Base-by-base conservation (phyloP, 2,797 vertebrate species). In the Chaenodraco wilsoni region DNA sequence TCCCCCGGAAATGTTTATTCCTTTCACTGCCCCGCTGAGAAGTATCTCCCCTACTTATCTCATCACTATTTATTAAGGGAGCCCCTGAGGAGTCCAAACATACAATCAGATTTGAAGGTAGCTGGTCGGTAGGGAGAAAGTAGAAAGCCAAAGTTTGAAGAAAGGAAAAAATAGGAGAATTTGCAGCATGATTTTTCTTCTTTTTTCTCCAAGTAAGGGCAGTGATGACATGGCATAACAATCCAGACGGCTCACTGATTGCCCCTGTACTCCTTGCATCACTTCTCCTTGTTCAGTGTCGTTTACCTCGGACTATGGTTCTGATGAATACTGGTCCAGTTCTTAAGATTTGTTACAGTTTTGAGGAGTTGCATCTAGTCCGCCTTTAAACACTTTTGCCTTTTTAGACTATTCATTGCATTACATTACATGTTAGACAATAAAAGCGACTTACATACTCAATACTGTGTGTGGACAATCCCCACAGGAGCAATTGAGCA, bases 31-130 rank as follows among this genome's bases (percentile, higher is more conserved):
- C 78, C 87, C 63, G 23, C 88, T 80, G 88, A 92, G 89, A 88
- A 86, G 80, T 46, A 76, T 78, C 77, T 83, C 82, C 80, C 78
- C 81, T 83, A 88, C 83, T 92, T 92, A 92, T 90, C 87, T 92
- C 88, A 89, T 92, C 83, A 90, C 92, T 91, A 93, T 93, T 88
- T 91, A 93, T 90, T 88, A 88, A 88, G 78, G 65, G 60, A 82
- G 75, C 61, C 81, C 77, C 73, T 55, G 65, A 81, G 78, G 85
- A 76, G 82, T 76, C 76, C 12, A 23, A 76, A 72, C 63, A 69
- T 59, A 70, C 62, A 74, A 78, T 83, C 78, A 78, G 49, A 73
- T 76, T 21, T 74, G 52, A 74, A 56, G 5, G 48, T 72, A 45
- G 55, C 76, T 57, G 50, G 54, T 43, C 40, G 43, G 62, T 15